Evolutionary conservation across 53 echinoderm and acorn worm genomes (phyloP).

Genomic region (Echinometra lucunter): DNA sequence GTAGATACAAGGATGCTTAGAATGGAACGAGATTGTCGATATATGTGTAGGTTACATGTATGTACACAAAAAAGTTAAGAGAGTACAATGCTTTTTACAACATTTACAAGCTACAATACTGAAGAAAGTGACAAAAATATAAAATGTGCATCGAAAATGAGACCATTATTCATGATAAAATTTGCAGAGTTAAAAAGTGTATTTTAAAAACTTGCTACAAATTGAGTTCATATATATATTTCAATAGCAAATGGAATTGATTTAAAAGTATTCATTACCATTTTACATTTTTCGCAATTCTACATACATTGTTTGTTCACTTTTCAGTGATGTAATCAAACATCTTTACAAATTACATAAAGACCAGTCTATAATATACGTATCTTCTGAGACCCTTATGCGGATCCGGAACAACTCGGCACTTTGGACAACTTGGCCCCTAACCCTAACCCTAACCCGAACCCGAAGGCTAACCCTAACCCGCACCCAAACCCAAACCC

Average conservation of each 20-base stretch:
- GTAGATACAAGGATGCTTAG: background rate
- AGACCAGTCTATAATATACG: background rate
- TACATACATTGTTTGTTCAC: background rate
- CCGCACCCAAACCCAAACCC: too few species aligned
- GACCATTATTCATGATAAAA: conserved; percentile 2
- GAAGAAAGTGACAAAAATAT: conserved; percentile 36
- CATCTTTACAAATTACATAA: background rate
- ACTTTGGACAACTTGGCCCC: too few species aligned
- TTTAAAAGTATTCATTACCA: background rate
- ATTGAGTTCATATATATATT: conserved; percentile 19
- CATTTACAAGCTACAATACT: background rate
- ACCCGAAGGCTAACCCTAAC: too few species aligned
- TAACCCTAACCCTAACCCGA: too few species aligned
- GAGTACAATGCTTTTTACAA: conserved; percentile 30
- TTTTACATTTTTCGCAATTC: background rate
- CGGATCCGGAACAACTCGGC: too few species aligned
- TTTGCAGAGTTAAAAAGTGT: background rate
- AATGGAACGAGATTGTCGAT: background rate
- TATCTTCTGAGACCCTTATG: background rate
- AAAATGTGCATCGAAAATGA: conserved; percentile 28
- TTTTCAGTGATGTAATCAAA: background rate
- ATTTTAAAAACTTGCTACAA: background rate
- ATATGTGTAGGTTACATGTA: background rate
- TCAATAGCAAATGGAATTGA: conserved; percentile 34
- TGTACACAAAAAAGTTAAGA: background rate